phyloP scores from a whole-genome alignment of 2,888 invertebrate genomes.

The Ganaspis brasiliensis region DNA sequence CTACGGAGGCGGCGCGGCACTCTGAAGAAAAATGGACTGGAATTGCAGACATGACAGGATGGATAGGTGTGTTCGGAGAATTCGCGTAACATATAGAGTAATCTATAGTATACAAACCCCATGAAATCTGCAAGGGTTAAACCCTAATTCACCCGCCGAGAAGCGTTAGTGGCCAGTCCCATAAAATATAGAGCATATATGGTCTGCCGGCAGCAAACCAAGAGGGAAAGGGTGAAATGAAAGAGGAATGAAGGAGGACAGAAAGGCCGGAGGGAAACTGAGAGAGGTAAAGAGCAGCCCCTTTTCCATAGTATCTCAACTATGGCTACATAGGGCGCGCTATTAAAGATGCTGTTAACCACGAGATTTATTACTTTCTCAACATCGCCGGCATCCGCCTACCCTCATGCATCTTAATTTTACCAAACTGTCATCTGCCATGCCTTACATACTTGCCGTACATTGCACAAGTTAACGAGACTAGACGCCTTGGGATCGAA shows the following conservation, averaged over 20 bases:
- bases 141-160: conserved; percentile 50
- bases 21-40: conserved; percentile 52
- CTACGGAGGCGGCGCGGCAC: conserved; percentile 46
- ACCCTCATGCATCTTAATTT: background rate
- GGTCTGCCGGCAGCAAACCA: background rate
- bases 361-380: conserved; percentile 39
- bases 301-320: background rate
- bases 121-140: conserved; percentile 59
- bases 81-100: conserved; percentile 50
- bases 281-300: conserved; percentile 10
- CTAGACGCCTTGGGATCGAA: background rate
- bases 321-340: background rate
- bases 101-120: conserved; percentile 65
- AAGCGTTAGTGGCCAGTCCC: conserved; percentile 26
- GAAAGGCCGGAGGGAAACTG: conserved; percentile 8
- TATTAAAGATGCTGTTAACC: conserved; percentile 19
- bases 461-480: background rate
- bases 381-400: background rate
- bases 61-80: conserved; percentile 1
- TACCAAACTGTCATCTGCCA: background rate
- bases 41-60: conserved; percentile 52
- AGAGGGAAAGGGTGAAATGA: conserved; percentile 1
- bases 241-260: conserved; percentile 22
- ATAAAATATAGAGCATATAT: conserved; percentile 44
- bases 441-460: background rate